phyloP scores from a whole-genome alignment of 2,888 invertebrate genomes.

The Monoplex corrugatus region DNA sequence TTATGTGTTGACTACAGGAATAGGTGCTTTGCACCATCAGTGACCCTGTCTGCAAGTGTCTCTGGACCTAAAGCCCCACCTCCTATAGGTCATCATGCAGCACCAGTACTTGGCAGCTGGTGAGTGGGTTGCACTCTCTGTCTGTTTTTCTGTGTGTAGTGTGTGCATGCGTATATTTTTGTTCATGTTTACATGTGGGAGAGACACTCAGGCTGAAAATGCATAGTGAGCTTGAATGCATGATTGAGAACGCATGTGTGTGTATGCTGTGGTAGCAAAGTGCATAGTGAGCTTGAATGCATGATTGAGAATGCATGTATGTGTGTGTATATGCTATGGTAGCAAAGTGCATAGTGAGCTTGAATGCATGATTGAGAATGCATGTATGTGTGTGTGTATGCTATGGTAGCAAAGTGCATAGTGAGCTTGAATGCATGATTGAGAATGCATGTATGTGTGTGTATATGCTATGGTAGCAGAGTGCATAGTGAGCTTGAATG shows the following conservation, averaged over 20 bases:
- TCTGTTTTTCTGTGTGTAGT: background rate
- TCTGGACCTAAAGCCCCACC: constrained; percentile 81
- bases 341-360: background rate
- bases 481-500: background rate
- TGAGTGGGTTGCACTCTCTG: constrained; percentile 50
- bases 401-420: background rate
- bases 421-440: background rate
- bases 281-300: background rate
- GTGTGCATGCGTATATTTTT: background rate
- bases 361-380: background rate
- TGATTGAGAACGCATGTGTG: background rate
- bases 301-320: background rate
- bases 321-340: background rate
- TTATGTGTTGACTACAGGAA: constrained; percentile 77
- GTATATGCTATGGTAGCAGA: background rate
- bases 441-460: background rate
- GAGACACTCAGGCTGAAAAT: background rate
- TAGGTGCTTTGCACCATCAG: constrained; percentile 93
- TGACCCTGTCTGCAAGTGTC: constrained; percentile 91
- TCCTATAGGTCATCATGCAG: constrained; percentile 74
- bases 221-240: background rate
- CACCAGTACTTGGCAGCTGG: constrained; percentile 70
- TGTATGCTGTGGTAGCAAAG: background rate
- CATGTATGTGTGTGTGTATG: background rate
- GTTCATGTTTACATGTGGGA: background rate